Evolutionary conservation across 2,888 invertebrate species (phyloP).

Genomic region (Brachylomia viminalis): DNA sequence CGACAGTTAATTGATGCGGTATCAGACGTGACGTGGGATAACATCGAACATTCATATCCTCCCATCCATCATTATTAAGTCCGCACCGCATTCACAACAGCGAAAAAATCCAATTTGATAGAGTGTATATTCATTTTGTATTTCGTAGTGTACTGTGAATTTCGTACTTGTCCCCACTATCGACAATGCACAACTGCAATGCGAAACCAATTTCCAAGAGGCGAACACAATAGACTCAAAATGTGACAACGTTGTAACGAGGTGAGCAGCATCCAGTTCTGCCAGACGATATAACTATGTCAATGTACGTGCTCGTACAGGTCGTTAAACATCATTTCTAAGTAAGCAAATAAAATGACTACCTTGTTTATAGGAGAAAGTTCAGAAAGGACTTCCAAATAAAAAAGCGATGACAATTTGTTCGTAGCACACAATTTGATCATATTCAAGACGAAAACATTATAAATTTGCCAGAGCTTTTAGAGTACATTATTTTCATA

Average conservation of each 20-base stretch:
- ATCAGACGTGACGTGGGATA: conserved; percentile 68
- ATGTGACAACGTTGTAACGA: conserved; percentile 59
- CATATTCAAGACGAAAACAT: background rate
- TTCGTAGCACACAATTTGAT: background rate
- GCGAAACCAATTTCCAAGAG: conserved; percentile 62
- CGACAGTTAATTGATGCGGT: conserved; percentile 78
- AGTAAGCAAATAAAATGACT: conserved; percentile 45
- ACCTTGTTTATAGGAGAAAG: conserved; percentile 18
- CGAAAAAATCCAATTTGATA: conserved; percentile 27
- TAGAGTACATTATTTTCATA: background rate
- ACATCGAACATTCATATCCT: conserved; percentile 61
- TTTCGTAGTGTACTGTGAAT: conserved; percentile 10
- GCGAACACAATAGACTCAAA: conserved; percentile 63
- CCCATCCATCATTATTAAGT: conserved; percentile 57
- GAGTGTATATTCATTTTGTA: conserved; percentile 28
- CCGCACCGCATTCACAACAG: conserved; percentile 24
- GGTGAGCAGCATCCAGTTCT: conserved; percentile 56
- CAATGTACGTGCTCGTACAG: conserved; percentile 49
- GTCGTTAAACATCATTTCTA: conserved; percentile 24
- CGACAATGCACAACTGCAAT: conserved; percentile 55
- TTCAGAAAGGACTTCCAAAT: conserved; percentile 10
- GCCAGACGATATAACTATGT: conserved; percentile 67
- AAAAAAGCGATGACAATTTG: conserved; percentile 18
- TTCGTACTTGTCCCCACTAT: conserved; percentile 51
- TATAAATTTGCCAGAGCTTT: conserved; percentile 14